Base-by-base conservation (phyloP, 92 coral and sea anemone genomes). In the Micromussa lordhowensis region DNA sequence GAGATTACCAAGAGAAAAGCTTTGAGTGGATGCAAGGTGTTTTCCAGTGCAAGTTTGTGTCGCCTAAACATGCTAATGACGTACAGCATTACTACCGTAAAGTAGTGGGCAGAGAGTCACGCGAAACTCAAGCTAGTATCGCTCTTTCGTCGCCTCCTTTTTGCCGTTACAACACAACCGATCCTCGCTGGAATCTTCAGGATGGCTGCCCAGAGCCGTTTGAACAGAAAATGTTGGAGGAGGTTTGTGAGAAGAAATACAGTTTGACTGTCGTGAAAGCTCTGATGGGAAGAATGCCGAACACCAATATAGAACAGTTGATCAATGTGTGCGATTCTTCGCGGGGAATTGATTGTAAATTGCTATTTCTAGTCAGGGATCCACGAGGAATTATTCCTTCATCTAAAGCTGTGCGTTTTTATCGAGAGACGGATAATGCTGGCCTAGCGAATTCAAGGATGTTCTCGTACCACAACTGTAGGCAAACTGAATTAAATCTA, bases 331-430 rank as follows among this genome's bases (percentile, higher is more conserved):
- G 91, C 54, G 28, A 51, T 24, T 48, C 34, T 10, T 30, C 14
- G 10, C 80, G 53, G 18, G 61, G 12, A 28, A 26, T 81, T 14
- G 80, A 88, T 24, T 88, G 91, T 30, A 88, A 88, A 82, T 13
- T 88, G 19, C 36, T 88, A 1, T 82, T 88, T 29, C 88, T 88
- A 11, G 49, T 82, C 26, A 44, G 91, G 68, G 91, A 88, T 57
- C 91, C 91, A 22, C 68, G 91, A 30, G 88, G 88, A 10, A 31
- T 88, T 12, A 69, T 81, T 68, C 34, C 87, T 40, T 88, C 91
- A 17, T 51, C 91, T 34, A 29, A 68, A 17, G 72, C 82, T 21
- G 87, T 81, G 24, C 8, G 32, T n/a, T 88, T 81, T 73, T 68
- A 11, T 22, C 71, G 71, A 4, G 32, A 66, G 17, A 66, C 32